Evolutionary conservation across 2,888 invertebrate species (phyloP), one percentile per base, ranked within the genome.

Genomic region (Chymomyza fuscimana): DNA sequence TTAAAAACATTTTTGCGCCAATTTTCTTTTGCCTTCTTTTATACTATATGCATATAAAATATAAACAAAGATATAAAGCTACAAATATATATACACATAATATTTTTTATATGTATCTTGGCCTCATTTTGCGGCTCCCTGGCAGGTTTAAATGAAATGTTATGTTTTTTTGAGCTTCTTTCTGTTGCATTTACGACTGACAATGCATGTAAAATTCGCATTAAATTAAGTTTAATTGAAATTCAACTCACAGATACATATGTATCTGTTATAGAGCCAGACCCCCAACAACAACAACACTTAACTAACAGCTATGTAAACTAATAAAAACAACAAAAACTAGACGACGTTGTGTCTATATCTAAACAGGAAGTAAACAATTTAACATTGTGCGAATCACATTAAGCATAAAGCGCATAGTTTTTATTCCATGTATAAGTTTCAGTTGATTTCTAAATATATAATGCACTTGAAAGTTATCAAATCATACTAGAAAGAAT

Each of bases 1-100:
- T 90, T 89, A 88, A 89, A 89, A 85, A 79, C 77, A 85, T 85
- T 89, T 79, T 82, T 82, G 81, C 83, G 75, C 79, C 82, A 85
- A 78, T 78, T 88, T 77, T 77, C 54, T 64, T 58, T 59, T 65
- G 56, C 63, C 63, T 65, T 59, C 64, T 40, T 64, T 46, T 63
- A 61, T 50, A 16, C 54, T 59, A 25, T 65, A 56, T 46, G 70
- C 19, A 66, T 16, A 66, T 19, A 36, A 64, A 56, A 69, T 70
- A 70, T 67, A 74, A 74, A 67, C 70, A 77, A 32, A 64, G 67
- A 69, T 67, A 64, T 73, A 65, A 70, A 78, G 63, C 36, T 65
- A 59, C 12, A 65, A 63, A 29, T 22, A 59, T 56, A 69, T 52
- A 46, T 16, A 29, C 50, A 32, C 36, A 1, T 29, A 22, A 36